These are phyloP conservation scores for Drepanosiphum platanoidis DNA, from an alignment of 2,888 invertebrate species.

Conservation along the genomic window DNA sequence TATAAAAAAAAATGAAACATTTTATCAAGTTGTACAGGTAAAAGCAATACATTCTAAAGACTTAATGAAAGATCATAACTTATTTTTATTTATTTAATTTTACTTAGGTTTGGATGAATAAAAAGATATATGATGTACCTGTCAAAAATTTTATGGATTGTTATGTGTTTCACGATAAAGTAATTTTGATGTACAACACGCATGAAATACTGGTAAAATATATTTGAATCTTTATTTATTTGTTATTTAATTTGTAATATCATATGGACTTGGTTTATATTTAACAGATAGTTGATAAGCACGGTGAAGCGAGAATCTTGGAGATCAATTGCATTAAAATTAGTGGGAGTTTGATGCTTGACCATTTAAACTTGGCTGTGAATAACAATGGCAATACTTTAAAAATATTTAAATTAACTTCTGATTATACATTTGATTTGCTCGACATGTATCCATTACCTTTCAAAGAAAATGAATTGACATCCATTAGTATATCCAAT, in stretches of 20 bases:
- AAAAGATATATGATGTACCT: neutral
- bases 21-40: conserved; percentile 25
- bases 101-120: conserved; percentile 43
- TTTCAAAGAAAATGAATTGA: conserved; percentile 13
- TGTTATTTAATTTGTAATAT: neutral
- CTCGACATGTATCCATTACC: conserved; percentile 8
- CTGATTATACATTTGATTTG: neutral
- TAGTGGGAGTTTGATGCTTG: conserved; percentile 38
- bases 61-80: neutral
- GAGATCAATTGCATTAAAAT: conserved; percentile 31
- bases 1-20: neutral
- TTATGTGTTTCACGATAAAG: conserved; percentile 33
- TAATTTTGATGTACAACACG: conserved; percentile 14
- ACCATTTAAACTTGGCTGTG: conserved; percentile 37
- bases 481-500: conserved; percentile 34
- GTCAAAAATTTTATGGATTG: conserved; percentile 29
- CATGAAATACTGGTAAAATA: conserved; percentile 24
- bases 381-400: conserved; percentile 12
- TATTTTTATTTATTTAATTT: neutral
- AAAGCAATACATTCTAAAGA: neutral
- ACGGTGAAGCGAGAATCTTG: neutral
- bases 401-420: conserved; percentile 10
- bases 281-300: conserved; percentile 28
- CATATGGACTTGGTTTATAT: neutral
- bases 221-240: neutral